Conservation (phyloP, 64 coral and sea anemone genomes). For the Stichodactyla helianthus region DNA sequence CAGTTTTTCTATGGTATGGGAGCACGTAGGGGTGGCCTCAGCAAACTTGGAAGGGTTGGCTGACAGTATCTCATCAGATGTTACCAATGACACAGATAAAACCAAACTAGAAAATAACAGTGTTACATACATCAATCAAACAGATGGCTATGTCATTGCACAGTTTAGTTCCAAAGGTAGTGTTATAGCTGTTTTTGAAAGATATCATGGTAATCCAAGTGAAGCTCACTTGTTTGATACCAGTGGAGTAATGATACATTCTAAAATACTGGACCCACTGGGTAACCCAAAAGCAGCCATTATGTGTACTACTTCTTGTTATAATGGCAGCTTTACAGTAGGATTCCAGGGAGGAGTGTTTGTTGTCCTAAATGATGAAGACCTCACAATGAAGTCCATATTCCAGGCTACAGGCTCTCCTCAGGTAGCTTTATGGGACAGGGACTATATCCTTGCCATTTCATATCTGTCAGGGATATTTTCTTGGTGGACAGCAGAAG, state of each 20-base stretch:
- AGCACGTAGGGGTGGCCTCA: neutral
- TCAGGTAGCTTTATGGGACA: constrained; percentile 76
- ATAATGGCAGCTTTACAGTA: constrained; percentile 54
- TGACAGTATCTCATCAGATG: neutral
- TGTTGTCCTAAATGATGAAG: constrained; percentile 48
- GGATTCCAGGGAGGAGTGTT: constrained; percentile 87
- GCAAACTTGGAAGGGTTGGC: neutral
- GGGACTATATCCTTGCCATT: constrained; percentile 41
- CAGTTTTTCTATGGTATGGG: constrained; percentile 11
- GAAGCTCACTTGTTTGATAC: constrained; percentile 66
- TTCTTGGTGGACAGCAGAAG: constrained; percentile 79
- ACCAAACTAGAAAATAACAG: constrained; percentile 13
- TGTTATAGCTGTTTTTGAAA: constrained; percentile 65
- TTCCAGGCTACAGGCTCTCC: constrained; percentile 85
- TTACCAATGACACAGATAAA: neutral
- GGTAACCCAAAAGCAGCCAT: constrained; percentile 70
- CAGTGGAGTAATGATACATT: constrained; percentile 43
- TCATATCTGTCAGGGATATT: constrained; percentile 83
- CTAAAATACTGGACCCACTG: constrained; percentile 54
- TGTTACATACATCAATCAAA: constrained; percentile 69
- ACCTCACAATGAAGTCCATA: constrained; percentile 61
- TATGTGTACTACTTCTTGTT: constrained; percentile 60
- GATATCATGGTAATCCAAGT: constrained; percentile 55
- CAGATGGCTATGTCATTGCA: constrained; percentile 68
- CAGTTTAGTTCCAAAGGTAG: constrained; percentile 39